Evolutionary conservation across 2,797 vertebrate genomes (phyloP).

Genomic region (Pseudotriccus pelzelni): DNA sequence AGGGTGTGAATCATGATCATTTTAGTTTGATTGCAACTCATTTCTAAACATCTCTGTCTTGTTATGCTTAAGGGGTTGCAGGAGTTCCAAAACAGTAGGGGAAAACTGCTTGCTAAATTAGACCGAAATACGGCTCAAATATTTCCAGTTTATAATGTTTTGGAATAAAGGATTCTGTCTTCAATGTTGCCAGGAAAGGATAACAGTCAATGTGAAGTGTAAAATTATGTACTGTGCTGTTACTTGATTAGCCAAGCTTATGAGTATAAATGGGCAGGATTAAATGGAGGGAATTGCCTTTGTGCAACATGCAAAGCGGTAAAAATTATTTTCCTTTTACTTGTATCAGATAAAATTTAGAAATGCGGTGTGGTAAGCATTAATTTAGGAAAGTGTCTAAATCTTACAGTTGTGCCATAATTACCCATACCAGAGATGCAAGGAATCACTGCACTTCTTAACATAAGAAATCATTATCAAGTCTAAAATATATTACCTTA

Average conservation of each 20-base stretch:
- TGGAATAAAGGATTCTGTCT: not conserved
- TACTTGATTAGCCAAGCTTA: not conserved
- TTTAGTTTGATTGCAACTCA: not conserved
- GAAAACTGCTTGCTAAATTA: not conserved
- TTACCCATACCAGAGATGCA: not conserved
- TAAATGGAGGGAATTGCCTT: not conserved
- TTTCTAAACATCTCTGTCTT: not conserved
- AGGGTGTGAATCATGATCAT: not conserved
- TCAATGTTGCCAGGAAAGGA: not conserved
- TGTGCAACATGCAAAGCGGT: not conserved
- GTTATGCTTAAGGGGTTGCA: not conserved
- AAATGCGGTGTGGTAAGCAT: not conserved
- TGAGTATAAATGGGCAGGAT: not conserved
- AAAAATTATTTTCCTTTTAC: not conserved
- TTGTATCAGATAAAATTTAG: not conserved
- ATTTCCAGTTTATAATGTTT: conserved; percentile 66
- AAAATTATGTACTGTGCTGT: not conserved
- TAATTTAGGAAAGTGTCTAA: not conserved
- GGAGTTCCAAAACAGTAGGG: not conserved
- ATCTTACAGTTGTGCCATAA: not conserved
- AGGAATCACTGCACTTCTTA: not conserved
- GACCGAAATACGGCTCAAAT: conserved; percentile 24
- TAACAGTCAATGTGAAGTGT: not conserved
- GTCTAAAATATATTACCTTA: not conserved
- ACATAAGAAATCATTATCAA: not conserved